phyloP scores from a whole-genome alignment of 2,113 vertebrate species.

The Melospiza georgiana region DNA sequence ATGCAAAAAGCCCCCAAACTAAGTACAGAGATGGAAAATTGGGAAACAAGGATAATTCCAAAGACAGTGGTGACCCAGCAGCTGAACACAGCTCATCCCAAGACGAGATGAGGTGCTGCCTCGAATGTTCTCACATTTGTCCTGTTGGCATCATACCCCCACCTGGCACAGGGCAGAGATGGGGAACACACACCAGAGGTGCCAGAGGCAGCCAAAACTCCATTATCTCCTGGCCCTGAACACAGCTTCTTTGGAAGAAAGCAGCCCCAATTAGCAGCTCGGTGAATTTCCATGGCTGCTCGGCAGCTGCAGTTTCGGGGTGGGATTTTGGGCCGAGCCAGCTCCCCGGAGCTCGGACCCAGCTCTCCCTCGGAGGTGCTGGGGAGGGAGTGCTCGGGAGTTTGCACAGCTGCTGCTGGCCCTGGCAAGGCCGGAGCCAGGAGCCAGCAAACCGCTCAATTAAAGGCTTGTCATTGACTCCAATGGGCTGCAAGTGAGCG shows the following conservation, averaged over 20 bases:
- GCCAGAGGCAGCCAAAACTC: neutral
- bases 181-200: neutral
- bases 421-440: neutral
- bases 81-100: neutral
- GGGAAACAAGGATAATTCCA: neutral
- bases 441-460: conserved; percentile 53
- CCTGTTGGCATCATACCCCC: accelerated
- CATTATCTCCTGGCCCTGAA: neutral
- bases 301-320: neutral
- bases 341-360: accelerated
- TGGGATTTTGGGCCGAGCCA: neutral
- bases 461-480: conserved; percentile 48
- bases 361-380: neutral
- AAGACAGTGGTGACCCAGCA: neutral
- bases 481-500: conserved; percentile 28
- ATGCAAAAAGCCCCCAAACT: neutral
- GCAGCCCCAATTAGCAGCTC: accelerated
- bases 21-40: neutral
- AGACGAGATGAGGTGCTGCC: neutral
- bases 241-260: neutral
- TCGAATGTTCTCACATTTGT: accelerated
- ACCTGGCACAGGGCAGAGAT: neutral
- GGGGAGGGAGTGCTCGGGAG: neutral
- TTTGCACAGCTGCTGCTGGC: conserved; percentile 62
- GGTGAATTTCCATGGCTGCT: neutral